phyloP scores from a whole-genome alignment of 2,888 invertebrate species.

The Ennomos quercinarius region DNA sequence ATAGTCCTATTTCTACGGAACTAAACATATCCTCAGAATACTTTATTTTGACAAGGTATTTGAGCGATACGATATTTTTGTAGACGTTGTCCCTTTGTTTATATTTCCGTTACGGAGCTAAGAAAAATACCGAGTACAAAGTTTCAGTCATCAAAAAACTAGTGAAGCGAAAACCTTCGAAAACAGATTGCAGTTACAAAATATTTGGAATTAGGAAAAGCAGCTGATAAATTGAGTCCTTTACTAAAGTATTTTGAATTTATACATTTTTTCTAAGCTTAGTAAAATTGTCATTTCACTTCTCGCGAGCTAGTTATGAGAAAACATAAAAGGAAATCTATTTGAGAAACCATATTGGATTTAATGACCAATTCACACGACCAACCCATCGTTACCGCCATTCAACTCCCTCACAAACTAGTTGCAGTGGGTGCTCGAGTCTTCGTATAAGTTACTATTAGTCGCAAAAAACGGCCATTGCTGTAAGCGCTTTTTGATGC shows the following conservation, averaged over 20 bases:
- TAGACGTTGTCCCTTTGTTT: conserved; percentile 56
- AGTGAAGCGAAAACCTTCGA: conserved; percentile 61
- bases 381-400: conserved; percentile 39
- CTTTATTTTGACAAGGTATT: conserved; percentile 10
- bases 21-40: background rate
- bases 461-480: conserved; percentile 62
- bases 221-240: too few species aligned
- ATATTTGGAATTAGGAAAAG: conserved; percentile 1
- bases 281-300: too few species aligned
- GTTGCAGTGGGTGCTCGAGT: conserved; percentile 41
- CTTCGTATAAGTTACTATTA: conserved; percentile 71
- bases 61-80: conserved; percentile 9
- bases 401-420: conserved; percentile 43
- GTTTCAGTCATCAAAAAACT: conserved; percentile 58
- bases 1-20: background rate
- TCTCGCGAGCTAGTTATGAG: too few species aligned
- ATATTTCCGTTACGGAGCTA: conserved; percentile 62
- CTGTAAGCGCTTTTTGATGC: conserved; percentile 76
- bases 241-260: too few species aligned
- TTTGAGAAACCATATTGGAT: conserved; percentile 21
- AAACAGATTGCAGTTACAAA: conserved; percentile 50
- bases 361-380: conserved; percentile 32
- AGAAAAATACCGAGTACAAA: conserved; percentile 64
- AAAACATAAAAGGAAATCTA: background rate
- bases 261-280: too few species aligned